These are phyloP conservation scores for Troilus luridus DNA, from an alignment of 2,888 invertebrate species.

Conservation along the genomic window DNA sequence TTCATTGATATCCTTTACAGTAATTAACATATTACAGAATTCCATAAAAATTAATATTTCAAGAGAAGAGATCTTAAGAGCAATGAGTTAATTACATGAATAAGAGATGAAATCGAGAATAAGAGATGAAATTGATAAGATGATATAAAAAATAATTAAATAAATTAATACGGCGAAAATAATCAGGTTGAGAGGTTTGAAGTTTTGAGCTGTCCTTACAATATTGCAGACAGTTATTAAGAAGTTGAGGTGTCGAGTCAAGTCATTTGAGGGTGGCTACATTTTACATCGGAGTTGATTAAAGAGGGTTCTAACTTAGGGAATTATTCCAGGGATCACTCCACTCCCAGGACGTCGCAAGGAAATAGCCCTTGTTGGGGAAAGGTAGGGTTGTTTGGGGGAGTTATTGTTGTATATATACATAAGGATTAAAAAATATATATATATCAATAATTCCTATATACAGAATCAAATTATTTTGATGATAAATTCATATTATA, in stretches of 20 bases:
- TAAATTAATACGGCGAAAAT: background rate
- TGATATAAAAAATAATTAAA: background rate
- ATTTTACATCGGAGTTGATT: slow-evolving; percentile 20
- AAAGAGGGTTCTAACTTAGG: background rate
- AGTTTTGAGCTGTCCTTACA: background rate
- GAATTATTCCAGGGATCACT: slow-evolving; percentile 1
- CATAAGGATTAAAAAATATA: background rate
- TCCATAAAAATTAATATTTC: no score
- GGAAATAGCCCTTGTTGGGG: background rate
- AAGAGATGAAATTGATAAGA: background rate
- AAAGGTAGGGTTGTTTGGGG: background rate
- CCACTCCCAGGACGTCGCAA: background rate
- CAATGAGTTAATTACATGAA: background rate
- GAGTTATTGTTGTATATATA: background rate
- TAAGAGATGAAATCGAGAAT: background rate
- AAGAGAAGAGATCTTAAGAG: no score
- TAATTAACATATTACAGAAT: no score
- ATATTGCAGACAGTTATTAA: background rate
- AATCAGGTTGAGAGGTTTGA: background rate
- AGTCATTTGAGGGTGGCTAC: background rate
- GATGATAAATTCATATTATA: no score
- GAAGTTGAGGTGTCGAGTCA: background rate
- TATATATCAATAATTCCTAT: no score
- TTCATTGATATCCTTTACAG: no score
- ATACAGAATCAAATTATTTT: no score